A percentile compares a stretch with the other conserved stretches of the same genome.
These are phyloP conservation scores for Strigops habroptila DNA, from an alignment of 2,113 vertebrate genomes.

Conservation along the genomic window DNA sequence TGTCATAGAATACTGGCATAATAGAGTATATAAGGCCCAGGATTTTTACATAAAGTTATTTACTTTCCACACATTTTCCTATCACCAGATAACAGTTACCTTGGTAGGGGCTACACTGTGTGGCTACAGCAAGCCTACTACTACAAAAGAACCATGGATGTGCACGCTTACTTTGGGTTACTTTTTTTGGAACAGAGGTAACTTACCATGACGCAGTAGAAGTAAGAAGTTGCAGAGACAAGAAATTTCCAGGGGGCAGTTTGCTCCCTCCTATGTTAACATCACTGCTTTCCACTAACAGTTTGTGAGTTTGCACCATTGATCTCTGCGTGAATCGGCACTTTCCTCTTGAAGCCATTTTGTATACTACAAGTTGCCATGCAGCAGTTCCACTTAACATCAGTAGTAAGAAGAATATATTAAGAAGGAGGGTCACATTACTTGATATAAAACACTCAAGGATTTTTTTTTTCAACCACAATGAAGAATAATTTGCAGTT, in stretches of 20 bases:
- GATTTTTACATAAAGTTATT: neutral
- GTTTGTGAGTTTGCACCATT: neutral
- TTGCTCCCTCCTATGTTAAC: neutral
- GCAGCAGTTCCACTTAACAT: neutral
- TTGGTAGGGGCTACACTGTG: rapidly evolving
- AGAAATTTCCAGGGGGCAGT: neutral
- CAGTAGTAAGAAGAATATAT: neutral
- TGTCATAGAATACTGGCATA: neutral
- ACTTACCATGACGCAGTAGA: neutral
- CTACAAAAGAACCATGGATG: neutral
- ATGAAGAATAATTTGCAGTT: neutral
- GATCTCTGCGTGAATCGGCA: neutral
- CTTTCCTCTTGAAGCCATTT: neutral
- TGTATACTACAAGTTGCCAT: neutral
- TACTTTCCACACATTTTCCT: neutral
- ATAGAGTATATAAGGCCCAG: neutral
- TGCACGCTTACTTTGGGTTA: neutral
- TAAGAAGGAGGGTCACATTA: neutral
- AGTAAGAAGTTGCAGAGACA: neutral
- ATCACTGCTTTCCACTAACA: neutral
- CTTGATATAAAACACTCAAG: neutral
- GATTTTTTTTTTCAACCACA: neutral
- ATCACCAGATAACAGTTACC: neutral
- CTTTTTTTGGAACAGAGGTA: neutral
- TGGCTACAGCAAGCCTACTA: neutral